Evolutionary conservation across 2,888 invertebrate genomes (phyloP).

Genomic region (Phyllotreta cruciferae): DNA sequence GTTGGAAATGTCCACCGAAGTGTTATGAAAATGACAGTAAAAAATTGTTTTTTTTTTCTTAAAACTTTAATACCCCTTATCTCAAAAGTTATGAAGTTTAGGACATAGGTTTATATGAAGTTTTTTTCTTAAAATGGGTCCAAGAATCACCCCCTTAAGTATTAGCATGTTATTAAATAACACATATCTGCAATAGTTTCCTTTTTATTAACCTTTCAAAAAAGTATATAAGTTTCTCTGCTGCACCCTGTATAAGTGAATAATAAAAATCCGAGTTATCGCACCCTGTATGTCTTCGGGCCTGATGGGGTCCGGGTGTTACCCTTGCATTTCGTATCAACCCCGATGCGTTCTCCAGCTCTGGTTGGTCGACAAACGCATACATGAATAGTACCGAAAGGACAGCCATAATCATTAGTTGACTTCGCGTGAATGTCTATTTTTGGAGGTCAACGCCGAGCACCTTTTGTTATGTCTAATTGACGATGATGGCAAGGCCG

Average conservation of each 20-base stretch:
- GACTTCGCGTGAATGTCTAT: slow-evolving; percentile 30
- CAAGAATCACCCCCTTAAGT: too few relatives aligned
- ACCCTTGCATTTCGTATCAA: slow-evolving; percentile 46
- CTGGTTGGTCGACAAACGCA: slow-evolving; percentile 54
- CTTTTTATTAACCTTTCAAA: slow-evolving; percentile 9
- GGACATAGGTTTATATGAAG: too few relatives aligned
- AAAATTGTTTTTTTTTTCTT: too few relatives aligned
- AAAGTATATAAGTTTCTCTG: too few relatives aligned
- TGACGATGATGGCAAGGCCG: slow-evolving; percentile 8
- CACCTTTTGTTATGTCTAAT: slow-evolving; percentile 20
- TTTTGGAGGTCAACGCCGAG: slow-evolving; percentile 40
- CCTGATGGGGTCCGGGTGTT: slow-evolving; percentile 45
- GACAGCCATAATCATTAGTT: slow-evolving; percentile 39
- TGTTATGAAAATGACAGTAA: too few relatives aligned
- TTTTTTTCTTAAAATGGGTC: too few relatives aligned
- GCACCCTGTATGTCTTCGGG: slow-evolving; percentile 18
- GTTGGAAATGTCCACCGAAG: too few relatives aligned
- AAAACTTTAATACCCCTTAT: too few relatives aligned
- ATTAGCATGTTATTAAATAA: too few relatives aligned
- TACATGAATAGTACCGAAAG: slow-evolving; percentile 49
- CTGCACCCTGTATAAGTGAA: too few relatives aligned
- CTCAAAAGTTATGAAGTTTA: too few relatives aligned
- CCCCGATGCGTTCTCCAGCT: slow-evolving; percentile 49
- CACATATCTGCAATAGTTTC: slow-evolving; percentile 8
- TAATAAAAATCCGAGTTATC: too few relatives aligned